Evolutionary conservation across 2,888 invertebrate genomes (phyloP), one percentile per base, ranked within the genome.

Genomic region (Tiphia femorata): DNA sequence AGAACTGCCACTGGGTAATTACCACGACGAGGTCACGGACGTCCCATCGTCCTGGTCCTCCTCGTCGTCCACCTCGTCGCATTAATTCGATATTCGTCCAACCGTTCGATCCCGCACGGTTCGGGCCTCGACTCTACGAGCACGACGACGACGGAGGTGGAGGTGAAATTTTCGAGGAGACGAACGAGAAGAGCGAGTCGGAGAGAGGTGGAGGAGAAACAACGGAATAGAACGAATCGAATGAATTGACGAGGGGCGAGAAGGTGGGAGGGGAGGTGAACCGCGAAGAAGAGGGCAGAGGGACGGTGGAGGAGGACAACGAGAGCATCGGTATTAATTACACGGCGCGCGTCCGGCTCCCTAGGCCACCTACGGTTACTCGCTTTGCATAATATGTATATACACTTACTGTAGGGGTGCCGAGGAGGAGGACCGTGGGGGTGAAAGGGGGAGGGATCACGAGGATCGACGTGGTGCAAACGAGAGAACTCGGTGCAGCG

Each of bases 301-400:
- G 42, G 40, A 41, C 44, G 48, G 35, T 62, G 47, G 62, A 57
- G 57, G 64, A 62, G 56, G 64, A 63, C 47, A 71, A 71, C 40
- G 55, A 70, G 70, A 68, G 73, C 70, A 68, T 73, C 68, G 72
- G 72, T 73, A 73, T 73, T 73, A 73, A 73, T 73, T 73, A 73
- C 73, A 70, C 67, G 65, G 70, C 70, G 64, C 70, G 64, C 65
- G 63, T 72, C 67, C 64, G 65, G 62, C 67, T 70, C 62, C 64
- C 69, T 73, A 72, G 73, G 72, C 73, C 73, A 79, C 78, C 78
- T 76, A 78, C 77, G 72, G 72, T 76, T 67, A 67, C 64, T 54
- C 71, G 72, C 70, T 79, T 78, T 78, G 78, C 78, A 79, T 79
- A 79, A 79, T 78, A 75, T 72, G 67, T 73, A 69, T 65, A 67